A percentile compares a stretch with the other conserved stretches of the same genome.
These are phyloP conservation scores for Artibeus jamaicensis DNA, from an alignment of 2,797 vertebrate genomes.

Conservation along the genomic window DNA sequence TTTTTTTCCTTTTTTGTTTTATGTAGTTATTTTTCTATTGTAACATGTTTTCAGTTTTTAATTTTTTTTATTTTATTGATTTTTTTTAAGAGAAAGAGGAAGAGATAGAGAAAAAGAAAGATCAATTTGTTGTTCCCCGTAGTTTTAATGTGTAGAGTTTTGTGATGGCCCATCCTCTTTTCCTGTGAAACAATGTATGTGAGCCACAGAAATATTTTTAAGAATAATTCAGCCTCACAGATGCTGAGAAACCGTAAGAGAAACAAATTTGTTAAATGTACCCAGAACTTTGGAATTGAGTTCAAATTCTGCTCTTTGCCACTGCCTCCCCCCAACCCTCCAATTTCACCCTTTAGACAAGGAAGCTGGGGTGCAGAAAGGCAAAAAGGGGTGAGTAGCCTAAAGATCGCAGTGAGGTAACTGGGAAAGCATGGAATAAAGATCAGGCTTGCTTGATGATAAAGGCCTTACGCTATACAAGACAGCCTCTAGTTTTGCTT, in stretches of 20 bases:
- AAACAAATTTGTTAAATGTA: constrained; percentile 34
- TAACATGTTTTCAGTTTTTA: background rate
- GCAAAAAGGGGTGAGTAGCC: background rate
- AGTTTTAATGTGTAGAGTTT: constrained; percentile 32
- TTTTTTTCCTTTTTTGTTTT: background rate
- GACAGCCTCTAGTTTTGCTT: background rate
- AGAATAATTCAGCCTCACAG: background rate
- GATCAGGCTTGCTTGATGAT: background rate
- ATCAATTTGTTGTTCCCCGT: background rate
- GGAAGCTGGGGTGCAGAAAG: background rate
- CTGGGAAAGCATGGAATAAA: background rate
- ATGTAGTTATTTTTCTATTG: background rate
- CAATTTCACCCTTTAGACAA: background rate
- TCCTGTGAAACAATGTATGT: background rate
- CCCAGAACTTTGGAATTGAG: constrained; percentile 13
- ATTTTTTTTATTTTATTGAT: no score
- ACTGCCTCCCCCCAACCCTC: background rate
- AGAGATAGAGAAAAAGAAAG: no score
- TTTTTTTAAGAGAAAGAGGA: no score
- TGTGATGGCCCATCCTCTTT: background rate
- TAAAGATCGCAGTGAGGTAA: background rate
- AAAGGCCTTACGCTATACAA: background rate
- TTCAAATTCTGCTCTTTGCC: constrained; percentile 41
- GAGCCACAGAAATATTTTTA: background rate
- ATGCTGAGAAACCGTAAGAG: background rate